phyloP scores from a whole-genome alignment of 2,888 invertebrate species.

The Caenorhabditis drosophilae region DNA sequence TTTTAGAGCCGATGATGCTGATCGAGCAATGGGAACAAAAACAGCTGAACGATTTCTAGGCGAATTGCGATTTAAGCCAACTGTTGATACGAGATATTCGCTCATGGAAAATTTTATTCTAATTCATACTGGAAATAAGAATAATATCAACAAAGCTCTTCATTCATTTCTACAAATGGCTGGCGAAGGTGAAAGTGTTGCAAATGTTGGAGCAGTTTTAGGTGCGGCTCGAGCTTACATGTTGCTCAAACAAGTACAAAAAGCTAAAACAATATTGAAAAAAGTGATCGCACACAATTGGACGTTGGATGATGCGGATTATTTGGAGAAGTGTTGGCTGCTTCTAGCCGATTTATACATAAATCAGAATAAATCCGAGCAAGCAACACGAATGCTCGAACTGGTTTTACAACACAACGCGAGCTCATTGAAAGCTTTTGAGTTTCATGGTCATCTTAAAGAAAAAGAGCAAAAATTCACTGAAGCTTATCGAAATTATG shows the following conservation, averaged over 20 bases:
- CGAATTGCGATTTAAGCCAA: constrained; percentile 60
- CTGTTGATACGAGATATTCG: constrained; percentile 47
- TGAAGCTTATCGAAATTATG: constrained; percentile 83
- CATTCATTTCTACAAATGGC: constrained; percentile 80
- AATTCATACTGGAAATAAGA: constrained; percentile 83
- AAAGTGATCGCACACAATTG: constrained; percentile 83
- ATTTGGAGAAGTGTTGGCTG: constrained; percentile 92
- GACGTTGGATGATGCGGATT: constrained; percentile 94
- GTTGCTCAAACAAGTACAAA: constrained; percentile 85
- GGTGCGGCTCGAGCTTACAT: constrained; percentile 85
- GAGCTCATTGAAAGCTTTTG: constrained; percentile 88
- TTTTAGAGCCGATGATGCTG: constrained; percentile 25
- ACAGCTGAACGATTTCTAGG: constrained; percentile 23
- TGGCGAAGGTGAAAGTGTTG: constrained; percentile 73
- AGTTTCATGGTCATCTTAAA: constrained; percentile 82
- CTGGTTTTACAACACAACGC: constrained; percentile 71
- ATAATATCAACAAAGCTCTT: constrained; percentile 83
- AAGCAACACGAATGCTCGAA: constrained; percentile 82
- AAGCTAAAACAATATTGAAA: constrained; percentile 84
- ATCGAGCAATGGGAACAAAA: constrained; percentile 9
- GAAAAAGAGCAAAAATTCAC: constrained; percentile 91
- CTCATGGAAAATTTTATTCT: constrained; percentile 81
- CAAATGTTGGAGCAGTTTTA: constrained; percentile 81
- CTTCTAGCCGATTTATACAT: constrained; percentile 88
- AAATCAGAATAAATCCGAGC: constrained; percentile 82